phyloP scores from a whole-genome alignment of 1,140 invertebrate species.

The Ceratosolen solmsi region DNA sequence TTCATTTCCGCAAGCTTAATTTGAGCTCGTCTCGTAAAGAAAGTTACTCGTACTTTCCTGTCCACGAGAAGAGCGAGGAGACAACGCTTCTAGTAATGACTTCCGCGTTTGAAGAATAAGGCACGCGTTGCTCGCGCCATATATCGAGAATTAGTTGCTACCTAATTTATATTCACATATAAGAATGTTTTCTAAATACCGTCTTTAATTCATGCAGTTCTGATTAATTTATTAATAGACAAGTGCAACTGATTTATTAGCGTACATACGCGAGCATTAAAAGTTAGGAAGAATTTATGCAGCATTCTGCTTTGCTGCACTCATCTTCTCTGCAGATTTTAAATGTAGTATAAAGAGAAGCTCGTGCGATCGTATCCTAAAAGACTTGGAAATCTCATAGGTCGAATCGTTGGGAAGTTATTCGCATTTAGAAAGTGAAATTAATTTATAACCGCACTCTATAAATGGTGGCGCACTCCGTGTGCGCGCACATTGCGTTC shows the following conservation, averaged over 20 bases:
- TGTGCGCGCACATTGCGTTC: not conserved
- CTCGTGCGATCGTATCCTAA: slow-evolving; percentile 5
- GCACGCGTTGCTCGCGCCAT: not conserved
- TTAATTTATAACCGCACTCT: slow-evolving; percentile 42
- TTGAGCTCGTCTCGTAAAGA: not conserved
- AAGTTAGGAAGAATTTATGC: no score
- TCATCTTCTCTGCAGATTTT: no score
- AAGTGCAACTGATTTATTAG: no score
- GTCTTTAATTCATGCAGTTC: not conserved
- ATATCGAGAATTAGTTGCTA: not conserved
- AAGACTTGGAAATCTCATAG: slow-evolving; percentile 28
- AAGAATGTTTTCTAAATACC: not conserved
- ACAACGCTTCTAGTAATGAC: not conserved
- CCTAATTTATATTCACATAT: not conserved
- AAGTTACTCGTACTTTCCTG: not conserved
- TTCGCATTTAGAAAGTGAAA: slow-evolving; percentile 50
- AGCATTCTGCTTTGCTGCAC: no score
- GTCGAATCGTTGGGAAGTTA: slow-evolving; percentile 41
- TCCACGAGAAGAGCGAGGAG: no score
- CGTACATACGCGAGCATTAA: no score
- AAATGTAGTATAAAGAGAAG: not conserved
- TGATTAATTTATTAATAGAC: not conserved
- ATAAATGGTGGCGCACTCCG: not conserved
- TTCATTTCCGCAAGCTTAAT: not conserved
- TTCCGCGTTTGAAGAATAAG: slow-evolving; percentile 2